phyloP scores from a whole-genome alignment of 2,888 invertebrate genomes.

The Cheilosia scutellata region DNA sequence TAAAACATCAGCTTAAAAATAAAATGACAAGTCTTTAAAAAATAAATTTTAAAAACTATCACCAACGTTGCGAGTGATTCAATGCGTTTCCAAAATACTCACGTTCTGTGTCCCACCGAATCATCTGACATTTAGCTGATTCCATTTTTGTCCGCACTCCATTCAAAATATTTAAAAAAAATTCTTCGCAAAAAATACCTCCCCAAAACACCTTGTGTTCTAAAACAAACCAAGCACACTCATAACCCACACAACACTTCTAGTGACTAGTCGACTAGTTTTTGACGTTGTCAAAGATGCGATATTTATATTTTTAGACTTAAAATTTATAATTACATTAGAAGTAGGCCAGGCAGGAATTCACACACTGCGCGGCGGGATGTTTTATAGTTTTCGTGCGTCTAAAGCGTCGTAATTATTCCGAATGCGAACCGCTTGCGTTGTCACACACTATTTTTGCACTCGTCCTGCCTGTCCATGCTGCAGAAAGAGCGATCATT shows the following conservation, averaged over 20 bases:
- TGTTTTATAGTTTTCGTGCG: conserved; percentile 60
- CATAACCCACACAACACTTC: conserved; percentile 1
- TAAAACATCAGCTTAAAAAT: too few species aligned
- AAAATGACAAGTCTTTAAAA: too few species aligned
- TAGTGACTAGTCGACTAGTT: neutral
- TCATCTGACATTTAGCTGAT: too few species aligned
- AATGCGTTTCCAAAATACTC: too few species aligned
- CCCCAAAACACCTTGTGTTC: conserved; percentile 28
- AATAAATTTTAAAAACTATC: too few species aligned
- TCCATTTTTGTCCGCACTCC: too few species aligned
- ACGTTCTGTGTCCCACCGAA: too few species aligned
- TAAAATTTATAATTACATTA: conserved; percentile 63
- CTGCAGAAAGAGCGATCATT: neutral
- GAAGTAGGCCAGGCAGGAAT: conserved; percentile 67
- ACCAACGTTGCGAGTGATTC: too few species aligned
- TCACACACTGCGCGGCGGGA: conserved; percentile 36
- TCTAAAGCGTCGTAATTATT: conserved; percentile 32
- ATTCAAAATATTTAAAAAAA: too few species aligned
- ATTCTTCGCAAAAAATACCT: neutral
- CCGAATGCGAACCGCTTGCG: conserved; percentile 36
- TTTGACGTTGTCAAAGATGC: conserved; percentile 57
- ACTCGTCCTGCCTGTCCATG: conserved; percentile 58
- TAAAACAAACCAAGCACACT: neutral
- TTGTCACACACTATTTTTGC: conserved; percentile 42
- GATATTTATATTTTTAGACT: conserved; percentile 58